Percentiles rank a stretch among this genome's conserved stretches.
These are phyloP conservation scores for Lathamus discolor DNA, from an alignment of 2,113 vertebrate genomes.

Conservation along the genomic window DNA sequence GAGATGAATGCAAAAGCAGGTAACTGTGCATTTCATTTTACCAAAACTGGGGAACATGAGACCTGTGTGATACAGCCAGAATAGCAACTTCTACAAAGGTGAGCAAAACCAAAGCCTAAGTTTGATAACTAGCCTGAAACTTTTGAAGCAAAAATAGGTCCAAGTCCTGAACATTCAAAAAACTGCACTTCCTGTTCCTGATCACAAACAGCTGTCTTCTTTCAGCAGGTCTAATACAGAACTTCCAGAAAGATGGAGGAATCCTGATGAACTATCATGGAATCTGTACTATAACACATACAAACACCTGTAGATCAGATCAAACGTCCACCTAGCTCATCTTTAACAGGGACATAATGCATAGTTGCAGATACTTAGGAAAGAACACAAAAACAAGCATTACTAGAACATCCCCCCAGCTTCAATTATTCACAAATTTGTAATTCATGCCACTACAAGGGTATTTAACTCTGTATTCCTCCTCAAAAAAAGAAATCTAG, in stretches of 20 bases:
- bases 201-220: neutral
- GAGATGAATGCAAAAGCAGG: neutral
- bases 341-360: neutral
- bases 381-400: neutral
- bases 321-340: neutral
- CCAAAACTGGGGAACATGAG: neutral
- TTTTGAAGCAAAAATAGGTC: neutral
- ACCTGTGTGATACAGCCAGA: neutral
- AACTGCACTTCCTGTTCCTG: neutral
- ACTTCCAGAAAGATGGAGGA: neutral
- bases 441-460: neutral
- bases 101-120: neutral
- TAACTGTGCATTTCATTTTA: neutral
- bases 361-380: neutral
- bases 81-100: neutral
- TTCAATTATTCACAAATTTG: neutral
- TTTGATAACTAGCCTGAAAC: neutral
- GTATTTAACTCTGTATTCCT: neutral
- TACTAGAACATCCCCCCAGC: neutral
- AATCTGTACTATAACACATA: neutral
- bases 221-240: neutral
- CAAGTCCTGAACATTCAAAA: neutral
- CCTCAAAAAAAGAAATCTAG: neutral
- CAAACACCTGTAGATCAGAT: neutral
- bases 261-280: neutral